These are phyloP conservation scores for Subacronicta megacephala DNA, from an alignment of 2,888 invertebrate species.

Conservation along the genomic window DNA sequence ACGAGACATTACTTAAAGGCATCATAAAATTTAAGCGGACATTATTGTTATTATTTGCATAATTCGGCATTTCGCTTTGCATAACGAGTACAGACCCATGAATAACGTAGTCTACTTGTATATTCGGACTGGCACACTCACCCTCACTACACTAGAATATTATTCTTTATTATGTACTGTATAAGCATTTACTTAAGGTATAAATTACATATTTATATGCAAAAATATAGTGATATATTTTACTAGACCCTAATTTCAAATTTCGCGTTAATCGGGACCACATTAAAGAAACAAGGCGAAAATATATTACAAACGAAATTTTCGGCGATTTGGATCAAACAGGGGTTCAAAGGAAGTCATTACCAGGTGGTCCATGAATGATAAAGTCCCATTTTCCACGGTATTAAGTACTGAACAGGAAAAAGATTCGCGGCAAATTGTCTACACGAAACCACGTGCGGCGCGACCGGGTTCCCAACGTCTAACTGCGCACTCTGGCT, in stretches of 20 bases:
- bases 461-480: conserved; percentile 70
- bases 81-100: conserved; percentile 74
- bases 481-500: conserved; percentile 83
- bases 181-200: conserved; percentile 33
- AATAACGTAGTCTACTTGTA: conserved; percentile 69
- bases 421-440: conserved; percentile 76
- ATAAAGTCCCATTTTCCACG: conserved; percentile 70
- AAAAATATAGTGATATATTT: conserved; percentile 27
- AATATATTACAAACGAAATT: conserved; percentile 25
- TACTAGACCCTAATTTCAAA: conserved; percentile 23
- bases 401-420: conserved; percentile 73
- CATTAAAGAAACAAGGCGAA: conserved; percentile 32
- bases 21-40: conserved; percentile 70
- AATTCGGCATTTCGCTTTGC: conserved; percentile 78
- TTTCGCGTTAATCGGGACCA: conserved; percentile 21
- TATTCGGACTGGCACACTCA: conserved; percentile 65
- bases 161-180: conserved; percentile 35
- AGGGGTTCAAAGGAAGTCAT: conserved; percentile 41
- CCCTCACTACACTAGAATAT: conserved; percentile 55
- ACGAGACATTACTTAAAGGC: conserved; percentile 62
- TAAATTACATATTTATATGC: conserved; percentile 36
- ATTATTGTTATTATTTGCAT: conserved; percentile 79
- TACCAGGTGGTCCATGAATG: conserved; percentile 62
- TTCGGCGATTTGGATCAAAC: conserved; percentile 27
- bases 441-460: conserved; percentile 78